Conservation (phyloP, 1,140 invertebrate genomes). For the Eurosta solidaginis region DNA sequence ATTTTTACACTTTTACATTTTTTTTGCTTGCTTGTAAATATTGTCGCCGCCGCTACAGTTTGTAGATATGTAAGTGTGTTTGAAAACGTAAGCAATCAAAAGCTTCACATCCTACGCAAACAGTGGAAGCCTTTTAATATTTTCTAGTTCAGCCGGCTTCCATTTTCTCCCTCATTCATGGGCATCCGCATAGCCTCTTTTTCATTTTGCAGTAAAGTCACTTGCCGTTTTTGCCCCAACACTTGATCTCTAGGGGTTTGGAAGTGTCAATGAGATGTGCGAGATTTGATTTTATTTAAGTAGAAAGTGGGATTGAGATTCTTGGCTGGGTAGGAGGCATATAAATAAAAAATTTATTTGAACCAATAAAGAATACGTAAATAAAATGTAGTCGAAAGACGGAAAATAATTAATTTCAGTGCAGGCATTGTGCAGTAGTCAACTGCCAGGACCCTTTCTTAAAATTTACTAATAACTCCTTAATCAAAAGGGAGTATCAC, state of each 20-base stretch:
- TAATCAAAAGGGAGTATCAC: too few relatives aligned
- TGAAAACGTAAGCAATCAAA: neutral
- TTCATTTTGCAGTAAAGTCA: neutral
- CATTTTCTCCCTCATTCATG: neutral
- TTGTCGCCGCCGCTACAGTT: neutral
- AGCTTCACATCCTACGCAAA: too few relatives aligned
- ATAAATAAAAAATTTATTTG: slow-evolving; percentile 31
- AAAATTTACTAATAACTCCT: too few relatives aligned
- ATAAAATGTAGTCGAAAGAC: slow-evolving; percentile 25
- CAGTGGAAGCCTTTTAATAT: neutral
- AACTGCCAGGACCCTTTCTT: too few relatives aligned
- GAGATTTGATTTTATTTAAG: neutral
- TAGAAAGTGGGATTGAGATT: neutral
- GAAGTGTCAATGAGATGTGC: neutral
- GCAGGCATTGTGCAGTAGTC: neutral
- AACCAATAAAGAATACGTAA: slow-evolving; percentile 32
- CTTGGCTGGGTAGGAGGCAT: neutral
- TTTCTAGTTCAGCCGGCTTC: neutral
- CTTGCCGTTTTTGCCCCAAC: neutral
- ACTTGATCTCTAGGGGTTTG: neutral
- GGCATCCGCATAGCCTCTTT: neutral
- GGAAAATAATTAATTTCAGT: neutral
- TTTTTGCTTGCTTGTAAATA: neutral
- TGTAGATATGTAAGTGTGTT: neutral
- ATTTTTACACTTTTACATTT: neutral